These are phyloP conservation scores for Euzetes globulus DNA, from an alignment of 2,888 invertebrate genomes.

Conservation along the genomic window DNA sequence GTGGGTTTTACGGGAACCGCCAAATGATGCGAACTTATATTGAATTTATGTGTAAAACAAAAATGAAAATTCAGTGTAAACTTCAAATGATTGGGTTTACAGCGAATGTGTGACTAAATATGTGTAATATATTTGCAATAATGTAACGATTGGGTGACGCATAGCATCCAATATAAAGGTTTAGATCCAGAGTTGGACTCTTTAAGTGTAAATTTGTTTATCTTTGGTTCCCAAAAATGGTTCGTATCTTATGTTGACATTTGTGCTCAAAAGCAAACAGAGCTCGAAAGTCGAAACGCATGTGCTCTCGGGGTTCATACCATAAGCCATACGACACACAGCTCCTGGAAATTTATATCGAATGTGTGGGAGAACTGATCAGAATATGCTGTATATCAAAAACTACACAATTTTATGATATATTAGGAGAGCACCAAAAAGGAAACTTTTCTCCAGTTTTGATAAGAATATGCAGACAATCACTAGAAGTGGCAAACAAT, in stretches of 20 bases:
- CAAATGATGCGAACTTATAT: neutral
- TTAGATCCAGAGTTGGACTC: neutral
- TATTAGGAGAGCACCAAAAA: neutral
- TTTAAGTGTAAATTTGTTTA: conserved; percentile 11
- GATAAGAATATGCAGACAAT: neutral
- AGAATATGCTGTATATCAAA: neutral
- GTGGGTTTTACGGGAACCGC: neutral
- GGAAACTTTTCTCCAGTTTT: neutral
- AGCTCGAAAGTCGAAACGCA: conserved; percentile 8
- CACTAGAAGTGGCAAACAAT: neutral
- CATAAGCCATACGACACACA: neutral
- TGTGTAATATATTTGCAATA: neutral
- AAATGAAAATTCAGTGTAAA: neutral
- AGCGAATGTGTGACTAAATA: neutral
- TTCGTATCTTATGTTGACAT: conserved; percentile 22
- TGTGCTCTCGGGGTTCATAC: neutral
- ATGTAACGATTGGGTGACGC: conserved; percentile 4
- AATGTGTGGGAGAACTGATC: neutral
- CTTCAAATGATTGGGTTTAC: neutral
- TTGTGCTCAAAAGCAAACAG: conserved; percentile 20
- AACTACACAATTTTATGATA: conserved; percentile 8
- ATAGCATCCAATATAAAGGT: neutral
- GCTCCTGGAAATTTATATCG: neutral
- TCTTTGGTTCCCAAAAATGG: conserved; percentile 19
- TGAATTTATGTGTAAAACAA: too few relatives aligned